Evolutionary conservation across 1,140 invertebrate genomes (phyloP), one percentile per base, ranked within the genome.

Genomic region (Sesamia nonagrioides): DNA sequence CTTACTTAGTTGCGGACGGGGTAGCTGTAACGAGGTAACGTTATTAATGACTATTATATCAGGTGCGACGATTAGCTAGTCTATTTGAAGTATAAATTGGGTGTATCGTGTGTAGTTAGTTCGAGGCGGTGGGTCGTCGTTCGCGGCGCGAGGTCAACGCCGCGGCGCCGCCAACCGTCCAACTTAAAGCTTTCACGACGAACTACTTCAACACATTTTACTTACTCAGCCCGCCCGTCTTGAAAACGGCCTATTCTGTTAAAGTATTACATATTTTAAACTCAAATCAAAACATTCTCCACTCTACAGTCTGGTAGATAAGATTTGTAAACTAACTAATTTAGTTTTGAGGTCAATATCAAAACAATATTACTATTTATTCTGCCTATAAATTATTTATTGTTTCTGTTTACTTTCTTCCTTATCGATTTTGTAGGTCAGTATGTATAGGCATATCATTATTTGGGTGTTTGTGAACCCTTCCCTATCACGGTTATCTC

Each of bases 371-470:
- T 88, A 85, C 33, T 77, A 86, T 90, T 88, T 89, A 85, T 91
- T 90, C 86, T 81, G 85, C 84, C 81, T 75, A 92, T 92, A 88
- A 90, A 92, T 93, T 88, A 94, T 93, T 93, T 92, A 92, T 93
- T 88, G 86, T 75, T 78, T 82, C 82, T 87, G 87, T 94, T 93
- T 92, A 91, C 90, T 93, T 94, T 93, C 92, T 87, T 89, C 82
- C 85, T 89, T 93, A 93, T 89, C 89, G 78, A 56, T 73, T 87
- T 91, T 92, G 84, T 93, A 81, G 92, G 91, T 93, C 91, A 93
- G 81, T 86, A 82, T 87, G 88, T 76, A 72, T 86, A 82, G 90
- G 85, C 88, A 88, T 85, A 88, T 42, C 56, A 48, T 61, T 74
- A 60, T 74, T 87, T 87, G 54, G 85, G 68, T 33, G 66, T 75